Evolutionary conservation across 2,888 invertebrate genomes (phyloP), one percentile per base, ranked within the genome.

Genomic region (Trichogramma dendrolimi): DNA sequence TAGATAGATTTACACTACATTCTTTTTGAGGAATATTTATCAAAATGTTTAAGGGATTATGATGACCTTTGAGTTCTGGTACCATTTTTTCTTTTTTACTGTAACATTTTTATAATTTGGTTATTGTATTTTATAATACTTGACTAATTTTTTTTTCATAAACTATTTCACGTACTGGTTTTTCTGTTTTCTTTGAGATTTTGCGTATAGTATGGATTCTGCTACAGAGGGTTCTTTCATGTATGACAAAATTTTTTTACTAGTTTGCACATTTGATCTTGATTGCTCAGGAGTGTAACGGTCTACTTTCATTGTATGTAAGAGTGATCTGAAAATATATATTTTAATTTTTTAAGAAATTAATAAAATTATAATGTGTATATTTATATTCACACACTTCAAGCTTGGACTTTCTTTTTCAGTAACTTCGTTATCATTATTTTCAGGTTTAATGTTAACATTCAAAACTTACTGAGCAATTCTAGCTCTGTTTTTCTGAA

Each of bases 231-330:
- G 11, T 61, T 48, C 43, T 3, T 48, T 10, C 11, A 55, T 39
- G 39, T 51, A 10, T 0, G 8, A 46, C 54, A 56, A 63, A 7
- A 14, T 53, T 54, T n/a, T 44, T 57, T 50, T n/a, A 55, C 51
- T 41, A 7, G 41, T 42, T 11, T 8, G 44, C 8, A 46, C 11
- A 40, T 27, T 0, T 27, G 27, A 27, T 84, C 84, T 71, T 84
- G 79, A 46, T 27, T 75, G 64, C 7, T 80, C 75, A 54, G 82
- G 81, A 49, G 77, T 75, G 14, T 82, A 77, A 41, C 85, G 83
- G 72, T 91, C 91, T 50, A 92, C 85, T 77, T 90, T 89, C 91
- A 92, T 91, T 43, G 87, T 89, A 43, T 27, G 49, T 52, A 60
- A 50, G 46, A 11, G 14, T 49, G 4, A 44, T 55, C 11, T 57